Percentiles rank a stretch among this genome's conserved stretches.
Evolutionary conservation across 2,888 invertebrate genomes (phyloP).

Genomic region (Eupithecia insigniata): DNA sequence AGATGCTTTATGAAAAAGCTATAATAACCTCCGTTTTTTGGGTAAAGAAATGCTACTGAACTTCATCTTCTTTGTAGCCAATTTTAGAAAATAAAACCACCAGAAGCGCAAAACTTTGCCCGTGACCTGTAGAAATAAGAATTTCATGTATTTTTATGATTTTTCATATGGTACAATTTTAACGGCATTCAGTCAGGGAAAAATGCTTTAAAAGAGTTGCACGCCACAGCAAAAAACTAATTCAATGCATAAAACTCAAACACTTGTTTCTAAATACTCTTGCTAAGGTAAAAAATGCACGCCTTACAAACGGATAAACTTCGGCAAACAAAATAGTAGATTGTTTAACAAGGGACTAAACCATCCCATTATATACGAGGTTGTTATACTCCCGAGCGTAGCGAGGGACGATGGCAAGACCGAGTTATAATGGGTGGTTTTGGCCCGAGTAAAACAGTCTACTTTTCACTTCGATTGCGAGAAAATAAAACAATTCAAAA

Average conservation of each 20-base stretch:
- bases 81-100: neutral
- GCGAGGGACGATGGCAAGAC: too few relatives aligned
- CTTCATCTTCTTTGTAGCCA: neutral
- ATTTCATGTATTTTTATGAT: neutral
- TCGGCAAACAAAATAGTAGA: neutral
- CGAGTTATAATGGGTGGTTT: too few relatives aligned
- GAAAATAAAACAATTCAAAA: too few relatives aligned
- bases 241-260: neutral
- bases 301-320: neutral
- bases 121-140: neutral
- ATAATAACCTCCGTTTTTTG: neutral
- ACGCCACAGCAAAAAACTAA: neutral
- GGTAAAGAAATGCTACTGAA: neutral
- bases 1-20: slow-evolving; percentile 10
- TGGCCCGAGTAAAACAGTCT: too few relatives aligned
- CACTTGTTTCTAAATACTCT: neutral
- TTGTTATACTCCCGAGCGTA: too few relatives aligned
- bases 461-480: too few relatives aligned
- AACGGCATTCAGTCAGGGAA: slow-evolving; percentile 12
- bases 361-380: too few relatives aligned
- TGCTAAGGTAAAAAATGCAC: neutral
- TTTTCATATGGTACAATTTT: slow-evolving; percentile 10
- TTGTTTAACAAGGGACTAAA: too few relatives aligned
- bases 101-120: neutral
- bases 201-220: slow-evolving; percentile 15